Percentiles rank a stretch among this genome's conserved stretches.
Evolutionary conservation across 2,797 vertebrate species (phyloP).

Genomic region (Sarcoramphus papa): DNA sequence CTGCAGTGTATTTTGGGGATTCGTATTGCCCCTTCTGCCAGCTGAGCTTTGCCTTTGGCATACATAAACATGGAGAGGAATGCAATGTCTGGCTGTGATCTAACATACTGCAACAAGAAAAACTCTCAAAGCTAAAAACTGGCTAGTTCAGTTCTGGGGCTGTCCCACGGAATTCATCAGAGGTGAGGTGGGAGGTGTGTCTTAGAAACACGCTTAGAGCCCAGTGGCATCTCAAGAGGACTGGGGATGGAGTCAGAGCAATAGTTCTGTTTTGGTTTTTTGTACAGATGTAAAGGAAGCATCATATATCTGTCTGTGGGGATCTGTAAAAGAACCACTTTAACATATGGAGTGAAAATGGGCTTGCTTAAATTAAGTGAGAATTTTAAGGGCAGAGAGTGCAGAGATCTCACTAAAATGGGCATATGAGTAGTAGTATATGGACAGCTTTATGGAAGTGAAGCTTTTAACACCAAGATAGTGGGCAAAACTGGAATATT

Average conservation of each 20-base stretch:
- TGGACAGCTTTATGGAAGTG: not conserved
- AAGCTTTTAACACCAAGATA: not conserved
- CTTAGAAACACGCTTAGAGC: not conserved
- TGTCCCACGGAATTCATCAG: not conserved
- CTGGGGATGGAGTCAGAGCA: not conserved
- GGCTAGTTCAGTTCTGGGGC: not conserved
- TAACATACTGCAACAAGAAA: not conserved
- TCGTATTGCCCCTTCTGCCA: not conserved
- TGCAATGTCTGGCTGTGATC: not conserved
- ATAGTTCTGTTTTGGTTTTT: not conserved
- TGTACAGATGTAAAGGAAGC: not conserved
- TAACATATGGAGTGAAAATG: not conserved
- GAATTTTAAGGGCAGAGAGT: not conserved
- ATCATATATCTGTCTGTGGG: not conserved
- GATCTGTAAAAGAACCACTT: not conserved
- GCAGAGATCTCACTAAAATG: not conserved
- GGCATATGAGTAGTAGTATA: not conserved
- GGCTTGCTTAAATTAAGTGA: not conserved
- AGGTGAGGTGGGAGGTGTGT: not conserved
- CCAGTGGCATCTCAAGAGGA: not conserved
- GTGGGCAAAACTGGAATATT: not conserved
- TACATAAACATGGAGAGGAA: not conserved
- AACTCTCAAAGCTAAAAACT: not conserved
- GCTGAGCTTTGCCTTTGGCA: not conserved
- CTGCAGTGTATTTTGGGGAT: not conserved